Evolutionary conservation across 2,888 invertebrate species (phyloP), one percentile per base, ranked within the genome.

Genomic region (Lepidonotus clava): DNA sequence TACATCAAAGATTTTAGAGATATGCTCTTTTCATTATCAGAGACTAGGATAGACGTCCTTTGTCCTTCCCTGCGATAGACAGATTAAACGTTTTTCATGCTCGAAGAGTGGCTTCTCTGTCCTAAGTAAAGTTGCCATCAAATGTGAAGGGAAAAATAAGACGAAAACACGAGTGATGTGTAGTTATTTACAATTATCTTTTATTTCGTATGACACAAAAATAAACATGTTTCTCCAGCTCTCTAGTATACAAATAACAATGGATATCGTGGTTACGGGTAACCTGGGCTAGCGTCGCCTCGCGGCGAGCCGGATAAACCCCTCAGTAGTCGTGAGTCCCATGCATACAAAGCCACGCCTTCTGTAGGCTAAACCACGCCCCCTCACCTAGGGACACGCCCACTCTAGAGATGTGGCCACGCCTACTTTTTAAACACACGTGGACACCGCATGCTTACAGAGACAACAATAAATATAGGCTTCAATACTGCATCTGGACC

Each of bases 191-290:
- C 80, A 80, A 80, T 80, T n/a, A 41, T 80, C 80, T 51, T 51
- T 80, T 80, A 80, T 80, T 80, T 80, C 46, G 32, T 80, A 80
- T 80, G 80, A 80, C 80, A 80, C 80, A 80, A 80, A 80, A 80
- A 80, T 80, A 80, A 80, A 80, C 80, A 80, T 80, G 80, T 46
- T 80, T 46, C n/a, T 51, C 46, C 41, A 51, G 41, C 51, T 80
- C 80, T 80, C 41, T 80, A 46, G 80, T 80, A 80, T 80, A 80
- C 80, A 80, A 80, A 80, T 46, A 51, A 80, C 80, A 28, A 41
- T 46, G 24, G 80, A 80, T 51, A 41, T 14, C 21, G 51, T 51
- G 11, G 21, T 51, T 21, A 51, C 21, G 21, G 21, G 11, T 46
- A 51, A 46, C 80, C 41, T 46, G 80, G 80, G 80, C 46, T 46